Base-by-base conservation (phyloP, 2,888 invertebrate species). In the Caenorhabditis wallacei region DNA sequence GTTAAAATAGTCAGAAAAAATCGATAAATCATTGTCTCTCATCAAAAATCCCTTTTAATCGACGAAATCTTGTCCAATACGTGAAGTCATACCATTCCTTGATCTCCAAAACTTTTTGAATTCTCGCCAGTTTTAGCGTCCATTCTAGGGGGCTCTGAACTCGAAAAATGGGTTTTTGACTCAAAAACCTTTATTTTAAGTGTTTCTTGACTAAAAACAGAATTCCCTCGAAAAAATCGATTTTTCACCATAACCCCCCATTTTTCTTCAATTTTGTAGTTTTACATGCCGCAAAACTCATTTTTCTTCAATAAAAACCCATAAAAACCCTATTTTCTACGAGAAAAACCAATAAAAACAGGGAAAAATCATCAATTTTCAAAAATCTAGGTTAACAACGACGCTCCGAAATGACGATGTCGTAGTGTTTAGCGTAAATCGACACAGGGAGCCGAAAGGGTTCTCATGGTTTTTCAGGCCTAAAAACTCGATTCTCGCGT, bases 21-120 rank as follows among this genome's bases (percentile, higher is more conserved):
- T 30, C 30, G 30, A 8, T 30, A 40, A 10, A 57, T 18, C 35
- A 18, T 26, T 66, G n/a, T 43, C 20, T 66, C 20, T 66, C 26
- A 59, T 51, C 30, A 8, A 30, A 5, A 11, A 43, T 11, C n/a
- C 43, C 11, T 20, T 59, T 57, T 16, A 69, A 20, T 40, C 13
- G 26, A 8, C 35, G 46, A 48, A 30, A 68, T 40, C 76, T 57
- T 10, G 1, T 22, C 51, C 18, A 48, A 59, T 76, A 66, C 22
- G 48, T 59, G 18, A 18, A 7, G 20, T 68, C 68, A 51, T 76
- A 76, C 76, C 76, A 76, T 16, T 22, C 18, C 48, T 51, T 76
- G 51, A 76, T 37, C 5, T 54, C 74, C 16, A 64, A 2, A 7
- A 74, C 56, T 18, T 37, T 46, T 16, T 46, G 30, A 22, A 74